Conservation (phyloP, 92 coral and sea anemone species). For the Phenganax marumi region DNA sequence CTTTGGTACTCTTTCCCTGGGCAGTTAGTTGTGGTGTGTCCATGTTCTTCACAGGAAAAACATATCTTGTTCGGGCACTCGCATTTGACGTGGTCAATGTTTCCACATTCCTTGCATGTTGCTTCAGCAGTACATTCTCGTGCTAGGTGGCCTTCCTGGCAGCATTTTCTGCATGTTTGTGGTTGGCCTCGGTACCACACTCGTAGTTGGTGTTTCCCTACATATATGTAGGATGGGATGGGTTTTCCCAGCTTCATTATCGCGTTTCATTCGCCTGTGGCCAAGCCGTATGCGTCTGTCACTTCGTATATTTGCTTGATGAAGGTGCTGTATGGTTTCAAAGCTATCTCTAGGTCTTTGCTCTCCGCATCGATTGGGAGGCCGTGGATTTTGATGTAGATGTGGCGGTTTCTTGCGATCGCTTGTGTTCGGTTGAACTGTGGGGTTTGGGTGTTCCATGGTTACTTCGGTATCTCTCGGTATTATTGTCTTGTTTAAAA, state of each 20-base stretch:
- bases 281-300: neutral
- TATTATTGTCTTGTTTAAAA: neutral
- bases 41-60: neutral
- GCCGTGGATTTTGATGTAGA: neutral
- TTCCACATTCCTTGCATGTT: neutral
- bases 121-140: neutral
- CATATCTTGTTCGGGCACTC: neutral
- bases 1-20: neutral
- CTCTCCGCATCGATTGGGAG: neutral
- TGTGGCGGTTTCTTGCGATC: neutral
- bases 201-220: slow-evolving; percentile 4
- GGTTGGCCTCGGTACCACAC: neutral
- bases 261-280: neutral
- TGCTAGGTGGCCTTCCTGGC: slow-evolving; percentile 9
- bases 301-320: neutral
- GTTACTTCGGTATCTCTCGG: neutral
- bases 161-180: slow-evolving; percentile 30
- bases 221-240: neutral
- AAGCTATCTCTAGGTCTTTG: neutral
- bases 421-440: neutral
- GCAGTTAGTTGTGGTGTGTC: neutral
- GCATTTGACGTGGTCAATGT: neutral
- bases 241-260: neutral
- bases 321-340: neutral
- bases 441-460: neutral